Evolutionary conservation across 1,140 invertebrate genomes (phyloP).

Genomic region (Bursaphelenchus mucronatus): DNA sequence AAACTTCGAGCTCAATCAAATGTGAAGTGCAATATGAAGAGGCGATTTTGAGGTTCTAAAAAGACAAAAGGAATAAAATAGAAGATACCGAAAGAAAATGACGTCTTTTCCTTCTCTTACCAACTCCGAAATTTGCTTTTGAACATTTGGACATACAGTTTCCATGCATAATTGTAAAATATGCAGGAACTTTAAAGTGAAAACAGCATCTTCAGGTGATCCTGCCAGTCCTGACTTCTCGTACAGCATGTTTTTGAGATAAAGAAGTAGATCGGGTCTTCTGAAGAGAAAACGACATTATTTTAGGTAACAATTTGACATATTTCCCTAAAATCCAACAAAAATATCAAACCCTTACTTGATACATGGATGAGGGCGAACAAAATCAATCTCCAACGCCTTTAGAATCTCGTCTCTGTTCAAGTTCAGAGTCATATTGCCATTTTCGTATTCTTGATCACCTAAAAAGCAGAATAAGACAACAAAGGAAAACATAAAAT

Average conservation of each 20-base stretch:
- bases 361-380: conserved; percentile 10
- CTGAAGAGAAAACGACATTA: not conserved
- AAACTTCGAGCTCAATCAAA: conserved; percentile 4
- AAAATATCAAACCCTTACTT: conserved; percentile 4
- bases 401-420: not conserved
- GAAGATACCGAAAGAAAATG: not conserved
- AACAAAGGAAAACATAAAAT: not conserved
- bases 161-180: conserved; percentile 7
- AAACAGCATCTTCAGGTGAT: conserved; percentile 1
- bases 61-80: not conserved
- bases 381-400: conserved; percentile 8
- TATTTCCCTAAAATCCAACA: not conserved
- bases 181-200: not conserved
- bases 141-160: not conserved
- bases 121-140: conserved; percentile 1
- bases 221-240: not conserved
- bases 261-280: not conserved
- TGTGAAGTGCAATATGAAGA: conserved; percentile 2
- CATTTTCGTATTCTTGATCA: not conserved
- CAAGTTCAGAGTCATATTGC: not conserved
- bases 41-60: conserved; percentile 18
- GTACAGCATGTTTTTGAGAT: conserved; percentile 1
- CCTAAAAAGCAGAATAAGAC: not conserved
- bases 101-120: not conserved
- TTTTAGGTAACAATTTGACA: too few relatives aligned